Evolutionary conservation across 2,888 invertebrate genomes (phyloP).

Genomic region (Protodeltote pygarga): DNA sequence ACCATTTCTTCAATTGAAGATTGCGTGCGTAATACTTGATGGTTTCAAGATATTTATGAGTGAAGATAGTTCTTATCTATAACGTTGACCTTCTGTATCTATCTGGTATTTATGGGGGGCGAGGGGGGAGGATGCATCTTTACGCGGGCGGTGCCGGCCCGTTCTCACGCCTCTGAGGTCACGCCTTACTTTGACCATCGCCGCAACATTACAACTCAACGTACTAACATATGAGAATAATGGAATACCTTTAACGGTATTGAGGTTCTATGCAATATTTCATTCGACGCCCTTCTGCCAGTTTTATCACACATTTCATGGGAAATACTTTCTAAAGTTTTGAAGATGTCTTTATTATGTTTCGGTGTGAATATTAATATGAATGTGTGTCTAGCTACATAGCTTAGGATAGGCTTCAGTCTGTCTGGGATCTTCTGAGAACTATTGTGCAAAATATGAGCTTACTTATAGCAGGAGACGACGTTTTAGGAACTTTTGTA

Average conservation of each 20-base stretch:
- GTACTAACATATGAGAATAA: constrained; percentile 61
- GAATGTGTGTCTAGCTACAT: constrained; percentile 1
- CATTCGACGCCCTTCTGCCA: constrained; percentile 46
- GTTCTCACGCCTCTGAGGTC: constrained; percentile 85
- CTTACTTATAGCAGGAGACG: too few species aligned
- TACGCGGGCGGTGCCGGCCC: constrained; percentile 66
- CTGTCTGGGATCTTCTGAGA: too few species aligned
- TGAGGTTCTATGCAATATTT: constrained; percentile 66
- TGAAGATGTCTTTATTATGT: constrained; percentile 20
- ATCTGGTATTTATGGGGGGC: constrained; percentile 34
- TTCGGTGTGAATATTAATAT: constrained; percentile 2
- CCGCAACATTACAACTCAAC: constrained; percentile 63
- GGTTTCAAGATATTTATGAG: too few species aligned
- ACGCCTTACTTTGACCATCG: constrained; percentile 82
- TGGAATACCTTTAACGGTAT: constrained; percentile 73
- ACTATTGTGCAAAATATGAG: too few species aligned
- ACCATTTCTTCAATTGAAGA: too few species aligned
- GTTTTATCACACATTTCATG: constrained; percentile 36
- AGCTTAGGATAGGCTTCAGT: background rate
- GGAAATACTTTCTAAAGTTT: constrained; percentile 50
- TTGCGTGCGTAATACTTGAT: too few species aligned
- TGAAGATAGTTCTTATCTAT: background rate
- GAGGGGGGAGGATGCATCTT: constrained; percentile 51
- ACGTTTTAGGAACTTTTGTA: too few species aligned
- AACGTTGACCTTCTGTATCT: constrained; percentile 9